Percentiles rank a stretch among this genome's conserved stretches.
These are phyloP conservation scores for Brachypalpus laphriformis DNA, from an alignment of 2,888 invertebrate genomes.

Conservation along the genomic window DNA sequence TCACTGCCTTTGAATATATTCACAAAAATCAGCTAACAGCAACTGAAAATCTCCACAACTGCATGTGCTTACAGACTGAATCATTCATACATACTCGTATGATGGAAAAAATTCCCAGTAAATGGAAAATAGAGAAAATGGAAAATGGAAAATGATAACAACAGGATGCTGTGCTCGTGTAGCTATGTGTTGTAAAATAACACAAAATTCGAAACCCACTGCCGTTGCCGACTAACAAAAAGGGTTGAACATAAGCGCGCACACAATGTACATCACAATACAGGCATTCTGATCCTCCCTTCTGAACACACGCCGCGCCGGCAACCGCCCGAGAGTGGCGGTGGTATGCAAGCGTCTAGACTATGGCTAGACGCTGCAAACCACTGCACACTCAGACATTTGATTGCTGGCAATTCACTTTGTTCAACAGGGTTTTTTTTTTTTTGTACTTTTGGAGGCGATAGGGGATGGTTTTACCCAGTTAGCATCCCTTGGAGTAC, in stretches of 20 bases:
- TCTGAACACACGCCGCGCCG: slow-evolving; percentile 32
- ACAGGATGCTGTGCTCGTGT: slow-evolving; percentile 60
- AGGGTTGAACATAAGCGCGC: slow-evolving; percentile 48
- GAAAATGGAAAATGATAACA: slow-evolving; percentile 69
- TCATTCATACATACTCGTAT: slow-evolving; percentile 65
- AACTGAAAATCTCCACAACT: not conserved
- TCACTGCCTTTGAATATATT: slow-evolving; percentile 25
- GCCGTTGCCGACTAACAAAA: slow-evolving; percentile 45
- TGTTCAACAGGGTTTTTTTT: slow-evolving; percentile 44
- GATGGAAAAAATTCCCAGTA: slow-evolving; percentile 34
- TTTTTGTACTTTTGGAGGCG: slow-evolving; percentile 28
- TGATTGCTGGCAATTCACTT: slow-evolving; percentile 75
- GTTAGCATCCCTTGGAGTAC: slow-evolving; percentile 49
- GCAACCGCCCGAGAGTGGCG: slow-evolving; percentile 4
- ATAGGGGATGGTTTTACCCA: slow-evolving; percentile 40
- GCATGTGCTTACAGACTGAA: slow-evolving; percentile 7
- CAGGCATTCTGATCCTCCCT: slow-evolving; percentile 60
- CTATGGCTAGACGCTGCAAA: slow-evolving; percentile 77
- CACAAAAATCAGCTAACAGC: slow-evolving; percentile 13
- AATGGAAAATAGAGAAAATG: slow-evolving; percentile 35
- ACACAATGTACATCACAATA: slow-evolving; percentile 45
- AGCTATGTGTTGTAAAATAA: slow-evolving; percentile 57
- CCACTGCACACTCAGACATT: slow-evolving; percentile 75
- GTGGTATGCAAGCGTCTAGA: slow-evolving; percentile 76
- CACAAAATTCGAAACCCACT: slow-evolving; percentile 49